Evolutionary conservation across 2,888 invertebrate genomes (phyloP), one percentile per base, ranked within the genome.

Genomic region (Heterodera filipjevi): DNA sequence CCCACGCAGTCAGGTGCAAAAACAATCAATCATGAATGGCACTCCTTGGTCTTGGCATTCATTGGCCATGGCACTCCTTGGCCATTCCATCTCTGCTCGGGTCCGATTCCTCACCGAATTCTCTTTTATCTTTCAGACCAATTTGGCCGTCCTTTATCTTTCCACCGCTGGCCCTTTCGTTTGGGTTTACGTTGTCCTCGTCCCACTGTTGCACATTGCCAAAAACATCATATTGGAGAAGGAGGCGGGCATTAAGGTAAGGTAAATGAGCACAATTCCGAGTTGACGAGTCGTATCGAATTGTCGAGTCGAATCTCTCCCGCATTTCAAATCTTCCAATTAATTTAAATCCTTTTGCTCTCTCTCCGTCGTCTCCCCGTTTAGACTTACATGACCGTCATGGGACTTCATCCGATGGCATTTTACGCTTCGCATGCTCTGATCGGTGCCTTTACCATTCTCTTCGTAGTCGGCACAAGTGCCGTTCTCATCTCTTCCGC

Each of bases 201-300:
- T 82, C 66, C 83, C 83, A 30, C 84, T 87, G 32, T 64, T 88
- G 27, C 87, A 87, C 76, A 83, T 85, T 14, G 82, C 83, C 12
- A 82, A 85, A 75, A 86, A 87, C 70, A 84, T 86, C n/a, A 83
- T 86, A 22, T 80, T 83, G 10, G 88, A 88, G 74, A 87, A 85
- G 74, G 85, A 87, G 71, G 80, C 79, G 30, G 84, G 86, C 8
- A 85, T 86, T 19, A 80, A 80, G 76, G 80, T 80, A n/a, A 27
- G 27, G 0, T 27, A 10, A 5, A 53, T 30, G 44, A 32, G 0
- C 30, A 71, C 46, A 68, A 19, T 32, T 35, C 27, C 32, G n/a
- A n/a, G n/a, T n/a, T n/a, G n/a, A n/a, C n/a, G n/a, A n/a, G n/a
- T n/a, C n/a, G n/a, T n/a, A n/a, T n/a, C n/a, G n/a, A n/a, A n/a